Base-by-base conservation (phyloP, 2,113 vertebrate genomes). In the Apodemus speciosus region DNA sequence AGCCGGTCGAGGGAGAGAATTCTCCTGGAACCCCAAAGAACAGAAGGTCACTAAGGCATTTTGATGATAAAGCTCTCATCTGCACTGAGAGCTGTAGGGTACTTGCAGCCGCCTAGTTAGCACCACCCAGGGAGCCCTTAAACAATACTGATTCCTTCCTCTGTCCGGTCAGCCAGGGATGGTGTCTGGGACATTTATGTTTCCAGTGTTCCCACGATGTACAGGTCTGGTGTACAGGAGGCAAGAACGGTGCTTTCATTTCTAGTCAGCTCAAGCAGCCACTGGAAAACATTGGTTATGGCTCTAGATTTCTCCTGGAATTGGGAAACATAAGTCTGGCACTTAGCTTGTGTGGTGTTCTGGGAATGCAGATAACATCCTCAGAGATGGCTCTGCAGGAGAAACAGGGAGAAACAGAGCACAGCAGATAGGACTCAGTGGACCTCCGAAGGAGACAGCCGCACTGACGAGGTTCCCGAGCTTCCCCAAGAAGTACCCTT, bases 291-390 rank as follows among this genome's bases (percentile, higher is more conserved):
- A 56, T 38, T 71, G 9, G 9, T 35, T n/a, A 32, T 68, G 56
- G 21, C 62, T 87, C 71, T 85, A 90, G 64, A 88, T 69, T 73
- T 51, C n/a, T 92, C 46, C 81, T 53, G 20, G 62, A 73, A 35
- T 16, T 30, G 6, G 66, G 32, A 68, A 91, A 30, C 21, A 60
- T 60, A 43, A 3, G 14, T 14, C 6, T 23, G 66, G 46, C 35
- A 4, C 69, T 10, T 10, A 38, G 38, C n/a, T 32, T 75, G 66
- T 38, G 15, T 21, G 9, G 32, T 69, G 30, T 64, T 27, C 16
- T 20, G 20, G 25, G 32, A 84, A 40, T 27, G 62, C 64, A 15
- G 43, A 62, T 46, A 21, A 25, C 2, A 9, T 60, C 20, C 66
- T 60, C 20, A 43, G 30, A 43, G 58, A 11, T 38, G 32, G 32